Evolutionary conservation across 2,797 vertebrate species (phyloP).

Genomic region (Anguilla megastoma): DNA sequence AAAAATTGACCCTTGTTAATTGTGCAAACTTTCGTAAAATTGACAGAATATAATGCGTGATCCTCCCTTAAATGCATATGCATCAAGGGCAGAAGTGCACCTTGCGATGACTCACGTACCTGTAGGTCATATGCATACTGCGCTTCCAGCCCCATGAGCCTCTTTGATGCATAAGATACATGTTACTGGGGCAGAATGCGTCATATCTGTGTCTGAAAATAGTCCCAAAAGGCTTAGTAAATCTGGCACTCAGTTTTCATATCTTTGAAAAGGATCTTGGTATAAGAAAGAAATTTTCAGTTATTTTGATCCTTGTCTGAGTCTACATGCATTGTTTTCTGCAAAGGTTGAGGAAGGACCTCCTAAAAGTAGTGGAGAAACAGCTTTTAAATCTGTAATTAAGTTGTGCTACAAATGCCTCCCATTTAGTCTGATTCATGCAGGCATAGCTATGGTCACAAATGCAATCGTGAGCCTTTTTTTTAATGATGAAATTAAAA

Average conservation of each 20-base stretch:
- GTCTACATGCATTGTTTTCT: conserved; percentile 69
- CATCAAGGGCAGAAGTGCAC: too few species aligned
- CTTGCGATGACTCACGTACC: too few species aligned
- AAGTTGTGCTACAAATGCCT: conserved; percentile 77
- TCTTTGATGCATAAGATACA: too few species aligned
- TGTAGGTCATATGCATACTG: too few species aligned
- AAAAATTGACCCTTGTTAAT: too few species aligned
- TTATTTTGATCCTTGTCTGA: conserved; percentile 50
- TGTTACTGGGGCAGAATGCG: too few species aligned
- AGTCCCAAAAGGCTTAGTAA: too few species aligned
- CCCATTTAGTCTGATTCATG: conserved; percentile 71
- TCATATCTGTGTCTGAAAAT: too few species aligned
- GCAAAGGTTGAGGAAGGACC: conserved; percentile 65
- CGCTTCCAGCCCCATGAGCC: too few species aligned
- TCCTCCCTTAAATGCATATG: too few species aligned
- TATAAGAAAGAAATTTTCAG: conserved; percentile 64
- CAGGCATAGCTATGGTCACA: conserved; percentile 74
- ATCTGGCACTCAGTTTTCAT: neutral
- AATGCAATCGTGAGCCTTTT: conserved; percentile 37
- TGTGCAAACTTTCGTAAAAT: too few species aligned
- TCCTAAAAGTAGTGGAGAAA: conserved; percentile 73
- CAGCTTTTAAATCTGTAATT: conserved; percentile 77
- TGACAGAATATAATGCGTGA: too few species aligned
- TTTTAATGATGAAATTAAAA: conserved; percentile 62
- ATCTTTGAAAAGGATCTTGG: conserved; percentile 61